A percentile compares a stretch with the other conserved stretches of the same genome.
Evolutionary conservation across 2,888 invertebrate genomes (phyloP).

Genomic region (Metopia argyrocephala): DNA sequence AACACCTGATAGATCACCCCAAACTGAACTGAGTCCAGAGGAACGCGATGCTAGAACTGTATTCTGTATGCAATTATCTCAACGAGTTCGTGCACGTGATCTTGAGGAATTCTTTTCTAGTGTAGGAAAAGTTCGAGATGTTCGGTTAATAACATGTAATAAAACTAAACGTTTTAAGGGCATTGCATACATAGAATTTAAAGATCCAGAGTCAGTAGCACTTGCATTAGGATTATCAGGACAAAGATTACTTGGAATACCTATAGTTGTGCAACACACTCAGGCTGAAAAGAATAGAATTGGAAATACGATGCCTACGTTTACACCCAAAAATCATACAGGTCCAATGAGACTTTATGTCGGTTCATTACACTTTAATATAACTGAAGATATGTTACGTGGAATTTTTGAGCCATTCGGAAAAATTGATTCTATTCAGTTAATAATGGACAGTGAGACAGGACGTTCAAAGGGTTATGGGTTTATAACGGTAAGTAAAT

Average conservation of each 20-base stretch:
- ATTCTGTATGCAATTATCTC: conserved; percentile 98
- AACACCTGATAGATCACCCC: conserved; percentile 81
- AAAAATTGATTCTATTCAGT: conserved; percentile 95
- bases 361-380: conserved; percentile 98
- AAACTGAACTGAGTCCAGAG: conserved; percentile 92
- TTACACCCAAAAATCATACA: conserved; percentile 91
- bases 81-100: conserved; percentile 94
- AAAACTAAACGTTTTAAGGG: conserved; percentile 99
- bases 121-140: conserved; percentile 98
- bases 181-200: conserved; percentile 99
- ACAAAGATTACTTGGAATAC: conserved; percentile 95
- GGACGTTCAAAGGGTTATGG: conserved; percentile 98
- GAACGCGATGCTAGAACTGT: conserved; percentile 99
- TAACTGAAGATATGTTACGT: conserved; percentile 98
- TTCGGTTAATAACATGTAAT: conserved; percentile 98
- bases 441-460: conserved; percentile 97
- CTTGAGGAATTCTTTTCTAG: conserved; percentile 99
- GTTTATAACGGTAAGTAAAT: conserved; percentile 91
- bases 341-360: conserved; percentile 98
- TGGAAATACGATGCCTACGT: conserved; percentile 90
- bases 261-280: conserved; percentile 98
- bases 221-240: conserved; percentile 96
- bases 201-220: conserved; percentile 97
- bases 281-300: conserved; percentile 97
- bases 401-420: conserved; percentile 99